Percentiles rank a stretch among this genome's conserved stretches.
phyloP scores from a whole-genome alignment of 35 echinoderm and acorn worm genomes.

The Lytechinus variegatus region DNA sequence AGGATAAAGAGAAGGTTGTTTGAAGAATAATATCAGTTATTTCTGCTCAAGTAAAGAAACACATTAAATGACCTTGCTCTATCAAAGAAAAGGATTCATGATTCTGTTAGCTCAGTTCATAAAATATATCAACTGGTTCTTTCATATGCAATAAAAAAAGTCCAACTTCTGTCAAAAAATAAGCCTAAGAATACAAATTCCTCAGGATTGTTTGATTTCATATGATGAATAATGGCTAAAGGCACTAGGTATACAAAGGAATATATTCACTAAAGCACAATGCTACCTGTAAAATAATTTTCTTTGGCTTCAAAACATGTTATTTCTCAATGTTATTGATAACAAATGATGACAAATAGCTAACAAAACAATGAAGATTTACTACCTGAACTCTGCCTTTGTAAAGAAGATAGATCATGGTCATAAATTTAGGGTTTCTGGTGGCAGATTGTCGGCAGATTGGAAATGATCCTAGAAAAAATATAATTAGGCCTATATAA shows the following conservation, averaged over 20 bases:
- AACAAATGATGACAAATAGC: constrained; percentile 15
- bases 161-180: not conserved
- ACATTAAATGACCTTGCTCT: not conserved
- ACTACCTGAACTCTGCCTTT: not conserved
- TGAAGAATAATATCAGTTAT: not conserved
- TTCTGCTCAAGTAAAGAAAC: not conserved
- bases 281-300: not conserved
- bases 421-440: not conserved
- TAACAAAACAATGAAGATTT: not conserved
- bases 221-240: constrained; percentile 12
- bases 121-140: not conserved
- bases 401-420: not conserved
- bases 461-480: not conserved
- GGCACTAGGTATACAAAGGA: not conserved
- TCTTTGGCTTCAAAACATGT: constrained; percentile 9
- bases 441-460: not conserved
- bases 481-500: not conserved
- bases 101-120: not conserved
- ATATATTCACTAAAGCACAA: constrained; percentile 6
- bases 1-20: too few species aligned
- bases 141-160: not conserved
- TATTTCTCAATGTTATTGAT: not conserved
- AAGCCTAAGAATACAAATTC: not conserved
- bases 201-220: not conserved
- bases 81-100: not conserved